Evolutionary conservation across 2,113 vertebrate species (phyloP).

Genomic region (Lagenorhynchus albirostris): DNA sequence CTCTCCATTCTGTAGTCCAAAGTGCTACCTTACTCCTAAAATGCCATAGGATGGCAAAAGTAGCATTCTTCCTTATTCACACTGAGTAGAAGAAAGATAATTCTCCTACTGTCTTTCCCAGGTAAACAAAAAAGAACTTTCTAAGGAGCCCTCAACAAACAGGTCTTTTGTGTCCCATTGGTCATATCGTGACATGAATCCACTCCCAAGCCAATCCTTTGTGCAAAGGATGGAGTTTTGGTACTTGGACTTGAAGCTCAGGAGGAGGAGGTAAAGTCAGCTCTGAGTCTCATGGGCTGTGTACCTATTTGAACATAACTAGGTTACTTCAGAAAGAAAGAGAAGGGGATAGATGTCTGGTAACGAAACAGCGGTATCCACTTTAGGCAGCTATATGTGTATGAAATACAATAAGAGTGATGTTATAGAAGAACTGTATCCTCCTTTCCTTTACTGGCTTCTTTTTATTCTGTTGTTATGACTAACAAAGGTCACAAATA

Average conservation of each 20-base stretch:
- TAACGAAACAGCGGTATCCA: neutral
- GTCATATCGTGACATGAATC: neutral
- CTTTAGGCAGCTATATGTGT: neutral
- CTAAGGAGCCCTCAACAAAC: neutral
- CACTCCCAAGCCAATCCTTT: neutral
- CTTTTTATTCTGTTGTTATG: neutral
- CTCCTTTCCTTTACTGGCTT: neutral
- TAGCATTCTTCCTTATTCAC: neutral
- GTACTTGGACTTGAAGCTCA: neutral
- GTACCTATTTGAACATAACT: neutral
- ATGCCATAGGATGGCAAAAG: neutral
- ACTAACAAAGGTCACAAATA: neutral
- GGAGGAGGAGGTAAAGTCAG: neutral
- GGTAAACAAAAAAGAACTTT: neutral
- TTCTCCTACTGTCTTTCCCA: neutral
- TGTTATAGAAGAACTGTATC: neutral
- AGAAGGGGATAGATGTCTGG: neutral
- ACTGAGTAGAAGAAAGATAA: neutral
- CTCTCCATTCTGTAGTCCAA: neutral
- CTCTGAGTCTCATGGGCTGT: neutral
- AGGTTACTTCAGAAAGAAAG: neutral
- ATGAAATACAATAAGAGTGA: neutral
- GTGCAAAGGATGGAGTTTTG: neutral
- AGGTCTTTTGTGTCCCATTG: neutral
- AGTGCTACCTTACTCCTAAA: neutral